Evolutionary conservation across 1,140 invertebrate species (phyloP).

Genomic region (Pseudobourletiella spinata): DNA sequence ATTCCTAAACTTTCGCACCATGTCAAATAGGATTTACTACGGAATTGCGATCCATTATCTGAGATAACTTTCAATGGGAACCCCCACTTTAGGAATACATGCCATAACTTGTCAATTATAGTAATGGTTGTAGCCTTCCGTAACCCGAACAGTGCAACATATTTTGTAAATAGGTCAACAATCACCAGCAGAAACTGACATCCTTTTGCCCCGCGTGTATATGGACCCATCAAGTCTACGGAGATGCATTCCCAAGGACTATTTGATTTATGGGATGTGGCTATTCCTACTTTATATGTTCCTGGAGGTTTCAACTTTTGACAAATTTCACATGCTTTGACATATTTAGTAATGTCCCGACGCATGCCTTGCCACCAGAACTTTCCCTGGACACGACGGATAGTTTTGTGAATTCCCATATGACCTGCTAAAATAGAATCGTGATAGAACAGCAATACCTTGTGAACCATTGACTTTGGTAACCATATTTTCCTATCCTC

Average conservation of each 20-base stretch:
- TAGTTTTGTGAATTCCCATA: slow-evolving; percentile 14
- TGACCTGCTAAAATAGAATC: too few species aligned
- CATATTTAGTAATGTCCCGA: slow-evolving; percentile 25
- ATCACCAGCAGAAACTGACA: slow-evolving; percentile 25
- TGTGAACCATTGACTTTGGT: too few species aligned
- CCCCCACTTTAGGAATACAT: slow-evolving; percentile 35
- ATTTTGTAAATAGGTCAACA: slow-evolving; percentile 34
- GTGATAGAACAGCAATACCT: too few species aligned
- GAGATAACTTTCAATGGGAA: slow-evolving; percentile 28
- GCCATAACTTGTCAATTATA: slow-evolving; percentile 16
- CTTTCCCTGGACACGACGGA: not conserved
- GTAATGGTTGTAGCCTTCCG: slow-evolving; percentile 12
- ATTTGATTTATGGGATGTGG: not conserved
- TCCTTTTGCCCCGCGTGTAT: slow-evolving; percentile 1
- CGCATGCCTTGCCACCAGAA: slow-evolving; percentile 38
- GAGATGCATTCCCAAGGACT: slow-evolving; percentile 30
- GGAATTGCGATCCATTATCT: slow-evolving; percentile 37
- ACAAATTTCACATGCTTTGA: not conserved
- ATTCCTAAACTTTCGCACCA: slow-evolving; percentile 6
- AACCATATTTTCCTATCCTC: too few species aligned
- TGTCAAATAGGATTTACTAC: slow-evolving; percentile 7
- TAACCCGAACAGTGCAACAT: slow-evolving; percentile 23
- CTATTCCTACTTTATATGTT: not conserved
- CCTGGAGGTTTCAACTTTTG: not conserved
- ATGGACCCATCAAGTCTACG: slow-evolving; percentile 33